Percentiles rank a stretch among this genome's conserved stretches.
Conservation (phyloP, 2,113 vertebrate species). For the Passer montanus region DNA sequence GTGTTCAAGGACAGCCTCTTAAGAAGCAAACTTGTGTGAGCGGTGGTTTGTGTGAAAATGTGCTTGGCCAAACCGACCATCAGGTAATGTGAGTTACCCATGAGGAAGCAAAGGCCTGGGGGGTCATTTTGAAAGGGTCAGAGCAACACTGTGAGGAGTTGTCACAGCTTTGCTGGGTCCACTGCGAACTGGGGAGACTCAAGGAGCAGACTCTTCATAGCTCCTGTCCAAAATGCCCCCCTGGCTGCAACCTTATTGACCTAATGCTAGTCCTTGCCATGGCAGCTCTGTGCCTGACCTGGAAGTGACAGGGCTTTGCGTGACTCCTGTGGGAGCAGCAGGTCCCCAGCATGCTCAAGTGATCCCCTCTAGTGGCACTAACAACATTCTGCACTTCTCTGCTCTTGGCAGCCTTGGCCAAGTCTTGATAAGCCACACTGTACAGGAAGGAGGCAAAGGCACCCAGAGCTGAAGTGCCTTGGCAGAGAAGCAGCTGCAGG, state of each 20-base stretch:
- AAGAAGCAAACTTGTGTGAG: not conserved
- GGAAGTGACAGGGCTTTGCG: not conserved
- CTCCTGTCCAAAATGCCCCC: not conserved
- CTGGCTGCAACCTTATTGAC: not conserved
- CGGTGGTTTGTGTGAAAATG: not conserved
- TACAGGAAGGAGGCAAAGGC: not conserved
- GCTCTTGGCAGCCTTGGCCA: rapidly evolving
- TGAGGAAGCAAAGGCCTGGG: not conserved
- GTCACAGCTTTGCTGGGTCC: not conserved
- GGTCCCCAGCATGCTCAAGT: not conserved
- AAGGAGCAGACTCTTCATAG: not conserved
- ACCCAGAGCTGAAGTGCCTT: not conserved
- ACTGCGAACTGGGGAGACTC: not conserved
- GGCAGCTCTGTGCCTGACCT: not conserved
- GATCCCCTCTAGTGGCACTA: not conserved
- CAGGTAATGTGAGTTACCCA: rapidly evolving
- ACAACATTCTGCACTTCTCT: not conserved
- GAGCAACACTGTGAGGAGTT: not conserved
- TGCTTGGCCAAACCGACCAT: not conserved
- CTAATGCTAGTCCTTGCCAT: not conserved
- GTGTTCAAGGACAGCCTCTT: not conserved
- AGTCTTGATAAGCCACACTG: not conserved
- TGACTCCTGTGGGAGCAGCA: not conserved
- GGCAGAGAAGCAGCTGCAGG: not conserved
- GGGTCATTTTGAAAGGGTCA: not conserved